These are phyloP conservation scores for Baryphthengus martii DNA, from an alignment of 2,113 vertebrate genomes.

Conservation along the genomic window DNA sequence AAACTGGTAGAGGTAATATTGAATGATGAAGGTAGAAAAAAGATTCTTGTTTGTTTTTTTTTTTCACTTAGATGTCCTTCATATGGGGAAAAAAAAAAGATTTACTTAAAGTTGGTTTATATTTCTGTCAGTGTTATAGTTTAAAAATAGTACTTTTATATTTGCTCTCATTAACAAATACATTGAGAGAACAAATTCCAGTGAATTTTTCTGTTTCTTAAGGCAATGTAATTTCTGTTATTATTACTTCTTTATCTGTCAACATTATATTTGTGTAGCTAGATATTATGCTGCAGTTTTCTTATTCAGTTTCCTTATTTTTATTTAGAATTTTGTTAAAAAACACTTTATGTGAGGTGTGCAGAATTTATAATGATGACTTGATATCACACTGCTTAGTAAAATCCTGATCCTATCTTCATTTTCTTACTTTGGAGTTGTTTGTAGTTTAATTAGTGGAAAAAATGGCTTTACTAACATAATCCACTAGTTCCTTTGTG, in stretches of 20 bases:
- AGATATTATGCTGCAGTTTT: not conserved
- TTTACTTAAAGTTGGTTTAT: not conserved
- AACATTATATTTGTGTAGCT: not conserved
- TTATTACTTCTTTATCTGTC: not conserved
- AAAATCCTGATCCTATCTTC: not conserved
- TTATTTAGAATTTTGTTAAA: not conserved
- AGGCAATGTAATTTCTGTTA: not conserved
- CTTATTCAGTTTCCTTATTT: not conserved
- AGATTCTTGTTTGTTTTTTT: not conserved
- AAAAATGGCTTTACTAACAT: not conserved
- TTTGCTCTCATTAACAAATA: not conserved
- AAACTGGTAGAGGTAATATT: not conserved
- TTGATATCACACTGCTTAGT: not conserved
- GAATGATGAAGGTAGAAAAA: not conserved
- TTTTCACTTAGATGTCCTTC: not conserved
- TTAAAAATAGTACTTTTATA: not conserved
- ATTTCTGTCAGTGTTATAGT: not conserved
- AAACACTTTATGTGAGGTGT: not conserved
- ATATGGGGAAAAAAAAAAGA: fast-evolving
- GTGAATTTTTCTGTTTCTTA: not conserved
- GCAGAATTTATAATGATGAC: not conserved
- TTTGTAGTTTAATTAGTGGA: not conserved
- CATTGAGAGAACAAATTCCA: not conserved
- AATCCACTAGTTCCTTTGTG: not conserved
- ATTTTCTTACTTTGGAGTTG: not conserved